Evolutionary conservation across 2,797 vertebrate species (phyloP), one percentile per base, ranked within the genome.

Genomic region (Phrynocephalus guinanensis): DNA sequence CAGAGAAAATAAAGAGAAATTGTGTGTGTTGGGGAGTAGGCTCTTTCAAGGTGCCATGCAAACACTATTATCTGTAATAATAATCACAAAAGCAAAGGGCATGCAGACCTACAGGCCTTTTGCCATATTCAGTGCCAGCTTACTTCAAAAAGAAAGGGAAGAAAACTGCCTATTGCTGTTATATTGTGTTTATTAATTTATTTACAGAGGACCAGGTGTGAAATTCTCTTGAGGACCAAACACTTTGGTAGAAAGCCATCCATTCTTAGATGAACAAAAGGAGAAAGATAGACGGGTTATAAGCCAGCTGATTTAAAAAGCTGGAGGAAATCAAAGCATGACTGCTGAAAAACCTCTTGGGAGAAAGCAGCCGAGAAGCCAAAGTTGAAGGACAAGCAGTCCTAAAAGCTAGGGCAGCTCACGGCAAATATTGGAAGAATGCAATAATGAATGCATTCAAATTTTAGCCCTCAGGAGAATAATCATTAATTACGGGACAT

Each of bases 391-490:
- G 11, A 33, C 2, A 6, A 16, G 3, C 5, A 60, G 63, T n/a
- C 0, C 1, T 52, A 76, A 78, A 89, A 87, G 70, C 13, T 81
- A 83, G 72, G n/a, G 63, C 24, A 85, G 26, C 8, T 83, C 11
- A 90, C 87, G 81, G 22, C 33, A 88, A 88, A 75, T 66, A 52
- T 24, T 83, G 33, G 28, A 56, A 87, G 26, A n/a, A 87, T 60
- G 44, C 5, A 50, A 83, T 79, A 89, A 86, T 77, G n/a, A 87
- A 83, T 91, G 75, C 70, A 75, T 60, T 92, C 56, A 83, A 83
- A 92, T 33, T 26, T 88, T 88, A 87, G 5, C 18, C 48, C 63
- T 87, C 73, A 60, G 83, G 79, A 89, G 24, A 86, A 11, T 79
- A 88, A 82, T 79, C 7, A 79, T 90, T 87, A 88, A 88, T 89